A percentile compares a stretch with the other conserved stretches of the same genome.
These are phyloP conservation scores for Cochlearius cochlearius DNA, from an alignment of 2,113 vertebrate genomes.

Conservation along the genomic window DNA sequence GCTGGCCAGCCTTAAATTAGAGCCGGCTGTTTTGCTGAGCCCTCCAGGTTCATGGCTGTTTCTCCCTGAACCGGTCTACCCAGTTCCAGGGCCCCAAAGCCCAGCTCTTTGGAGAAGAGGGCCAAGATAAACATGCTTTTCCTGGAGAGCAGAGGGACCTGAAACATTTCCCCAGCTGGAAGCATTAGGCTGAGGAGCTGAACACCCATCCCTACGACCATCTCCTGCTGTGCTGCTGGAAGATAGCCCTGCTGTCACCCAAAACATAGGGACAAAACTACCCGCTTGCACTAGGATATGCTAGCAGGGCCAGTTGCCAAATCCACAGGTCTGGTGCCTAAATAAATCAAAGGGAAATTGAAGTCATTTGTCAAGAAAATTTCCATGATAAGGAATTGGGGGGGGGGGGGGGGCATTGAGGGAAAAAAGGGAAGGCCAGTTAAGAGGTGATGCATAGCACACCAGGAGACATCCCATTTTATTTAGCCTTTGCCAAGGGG, in stretches of 20 bases:
- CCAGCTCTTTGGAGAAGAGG: not conserved
- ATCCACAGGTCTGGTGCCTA: not conserved
- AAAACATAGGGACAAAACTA: not conserved
- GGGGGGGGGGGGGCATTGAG: rapidly evolving
- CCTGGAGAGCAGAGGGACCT: not conserved
- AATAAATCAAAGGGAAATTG: not conserved
- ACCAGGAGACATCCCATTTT: not conserved
- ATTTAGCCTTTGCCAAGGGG: not conserved
- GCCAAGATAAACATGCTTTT: slow-evolving; percentile 22
- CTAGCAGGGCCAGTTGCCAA: not conserved
- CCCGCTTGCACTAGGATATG: not conserved
- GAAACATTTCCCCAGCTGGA: not conserved
- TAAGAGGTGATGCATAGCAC: not conserved
- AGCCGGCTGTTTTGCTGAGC: not conserved
- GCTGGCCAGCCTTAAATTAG: not conserved
- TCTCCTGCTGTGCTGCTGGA: not conserved
- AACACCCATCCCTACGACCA: not conserved
- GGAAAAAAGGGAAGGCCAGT: not conserved
- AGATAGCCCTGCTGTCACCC: not conserved
- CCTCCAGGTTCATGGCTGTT: not conserved
- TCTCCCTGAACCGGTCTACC: not conserved
- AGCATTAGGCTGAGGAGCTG: not conserved
- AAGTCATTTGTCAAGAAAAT: not conserved
- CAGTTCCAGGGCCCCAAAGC: not conserved
- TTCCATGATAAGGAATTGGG: not conserved